phyloP scores from a whole-genome alignment of 2,888 invertebrate genomes.

The Cheilosia scutellata region DNA sequence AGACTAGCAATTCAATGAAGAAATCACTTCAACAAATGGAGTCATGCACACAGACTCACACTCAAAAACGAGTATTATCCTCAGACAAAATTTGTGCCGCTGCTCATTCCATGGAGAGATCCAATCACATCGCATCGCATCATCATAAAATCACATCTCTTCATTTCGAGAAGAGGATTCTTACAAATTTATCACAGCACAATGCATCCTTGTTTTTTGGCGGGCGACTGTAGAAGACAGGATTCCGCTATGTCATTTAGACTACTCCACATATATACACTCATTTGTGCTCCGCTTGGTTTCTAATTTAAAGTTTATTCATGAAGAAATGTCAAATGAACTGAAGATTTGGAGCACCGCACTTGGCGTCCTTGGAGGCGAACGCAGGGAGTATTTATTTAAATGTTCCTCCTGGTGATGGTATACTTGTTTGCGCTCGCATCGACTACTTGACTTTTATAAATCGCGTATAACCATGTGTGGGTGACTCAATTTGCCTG shows the following conservation, averaged over 20 bases:
- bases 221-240: neutral
- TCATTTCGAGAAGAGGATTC: conserved; percentile 26
- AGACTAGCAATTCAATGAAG: conserved; percentile 9
- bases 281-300: neutral
- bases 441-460: neutral
- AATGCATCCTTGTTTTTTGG: conserved; percentile 31
- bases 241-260: conserved; percentile 2
- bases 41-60: conserved; percentile 3
- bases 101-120: conserved; percentile 6
- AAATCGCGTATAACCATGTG: neutral
- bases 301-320: conserved; percentile 62
- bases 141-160: conserved; percentile 59
- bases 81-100: conserved; percentile 3
- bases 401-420: conserved; percentile 7
- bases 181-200: conserved; percentile 23
- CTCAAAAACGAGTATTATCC: conserved; percentile 1
- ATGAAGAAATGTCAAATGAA: conserved; percentile 61
- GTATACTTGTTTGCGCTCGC: neutral
- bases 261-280: neutral
- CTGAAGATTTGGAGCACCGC: conserved; percentile 44
- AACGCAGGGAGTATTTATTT: conserved; percentile 15
- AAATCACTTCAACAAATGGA: conserved; percentile 42
- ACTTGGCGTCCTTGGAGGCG: conserved; percentile 43
- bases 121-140: conserved; percentile 35
- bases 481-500: neutral